These are phyloP conservation scores for Tanytarsus gracilentus DNA, from an alignment of 2,888 invertebrate genomes.

Conservation along the genomic window DNA sequence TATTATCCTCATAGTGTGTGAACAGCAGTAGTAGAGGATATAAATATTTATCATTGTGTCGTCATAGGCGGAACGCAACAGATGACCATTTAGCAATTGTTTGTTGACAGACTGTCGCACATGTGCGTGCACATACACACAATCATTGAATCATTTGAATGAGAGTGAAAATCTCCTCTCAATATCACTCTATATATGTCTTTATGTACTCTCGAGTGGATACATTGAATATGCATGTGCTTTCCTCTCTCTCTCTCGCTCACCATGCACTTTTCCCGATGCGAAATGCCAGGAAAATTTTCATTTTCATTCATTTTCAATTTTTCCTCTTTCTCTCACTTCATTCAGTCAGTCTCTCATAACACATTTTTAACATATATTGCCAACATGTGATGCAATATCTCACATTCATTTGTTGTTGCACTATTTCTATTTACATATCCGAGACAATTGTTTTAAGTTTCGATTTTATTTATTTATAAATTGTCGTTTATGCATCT, in stretches of 20 bases:
- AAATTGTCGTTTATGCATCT: too few relatives aligned
- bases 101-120: constrained; percentile 17
- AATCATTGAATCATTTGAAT: not conserved
- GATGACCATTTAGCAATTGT: constrained; percentile 24
- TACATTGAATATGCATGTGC: constrained; percentile 1
- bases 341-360: not conserved
- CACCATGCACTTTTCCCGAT: not conserved
- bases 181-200: not conserved
- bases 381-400: constrained; percentile 1
- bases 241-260: not conserved
- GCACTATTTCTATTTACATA: not conserved
- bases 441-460: too few relatives aligned
- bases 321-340: not conserved
- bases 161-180: constrained; percentile 20
- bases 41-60: constrained; percentile 2
- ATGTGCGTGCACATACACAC: constrained; percentile 14
- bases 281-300: not conserved
- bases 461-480: too few relatives aligned
- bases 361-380: not conserved
- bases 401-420: not conserved
- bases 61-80: constrained; percentile 15
- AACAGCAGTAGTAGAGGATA: not conserved
- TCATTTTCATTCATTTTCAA: constrained; percentile 5
- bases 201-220: not conserved
- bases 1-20: not conserved